These are phyloP conservation scores for Grus americana DNA, from an alignment of 2,113 vertebrate genomes.

Conservation along the genomic window DNA sequence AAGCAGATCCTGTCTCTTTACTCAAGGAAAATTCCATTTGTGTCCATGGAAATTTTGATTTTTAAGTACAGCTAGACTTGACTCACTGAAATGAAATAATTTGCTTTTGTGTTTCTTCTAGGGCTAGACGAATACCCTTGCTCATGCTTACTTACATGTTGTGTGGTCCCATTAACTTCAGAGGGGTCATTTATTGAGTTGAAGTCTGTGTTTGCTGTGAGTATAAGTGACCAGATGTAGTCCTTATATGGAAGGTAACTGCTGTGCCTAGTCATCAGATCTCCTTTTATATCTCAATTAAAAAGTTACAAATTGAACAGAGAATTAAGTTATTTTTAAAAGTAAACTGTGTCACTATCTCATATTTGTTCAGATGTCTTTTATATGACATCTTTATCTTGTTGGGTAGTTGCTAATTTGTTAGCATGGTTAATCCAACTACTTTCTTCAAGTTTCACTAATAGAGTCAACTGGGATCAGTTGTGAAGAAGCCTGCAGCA, in stretches of 20 bases:
- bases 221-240: background rate
- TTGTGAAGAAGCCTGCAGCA: background rate
- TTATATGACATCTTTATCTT: background rate
- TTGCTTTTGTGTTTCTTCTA: background rate
- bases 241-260: background rate
- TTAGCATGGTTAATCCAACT: background rate
- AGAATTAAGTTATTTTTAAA: background rate
- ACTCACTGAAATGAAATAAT: background rate
- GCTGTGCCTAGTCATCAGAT: background rate
- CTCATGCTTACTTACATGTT: background rate
- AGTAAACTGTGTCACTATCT: background rate
- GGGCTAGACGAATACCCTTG: background rate
- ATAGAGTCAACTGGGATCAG: background rate
- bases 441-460: background rate
- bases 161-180: background rate
- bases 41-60: constrained; percentile 12
- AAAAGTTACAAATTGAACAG: background rate
- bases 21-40: background rate
- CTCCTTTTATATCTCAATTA: background rate
- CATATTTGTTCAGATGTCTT: background rate
- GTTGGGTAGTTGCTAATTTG: background rate
- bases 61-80: background rate
- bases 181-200: background rate
- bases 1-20: background rate
- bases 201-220: background rate